These are phyloP conservation scores for Eolophus roseicapilla DNA, from an alignment of 2,113 vertebrate species.

Conservation along the genomic window DNA sequence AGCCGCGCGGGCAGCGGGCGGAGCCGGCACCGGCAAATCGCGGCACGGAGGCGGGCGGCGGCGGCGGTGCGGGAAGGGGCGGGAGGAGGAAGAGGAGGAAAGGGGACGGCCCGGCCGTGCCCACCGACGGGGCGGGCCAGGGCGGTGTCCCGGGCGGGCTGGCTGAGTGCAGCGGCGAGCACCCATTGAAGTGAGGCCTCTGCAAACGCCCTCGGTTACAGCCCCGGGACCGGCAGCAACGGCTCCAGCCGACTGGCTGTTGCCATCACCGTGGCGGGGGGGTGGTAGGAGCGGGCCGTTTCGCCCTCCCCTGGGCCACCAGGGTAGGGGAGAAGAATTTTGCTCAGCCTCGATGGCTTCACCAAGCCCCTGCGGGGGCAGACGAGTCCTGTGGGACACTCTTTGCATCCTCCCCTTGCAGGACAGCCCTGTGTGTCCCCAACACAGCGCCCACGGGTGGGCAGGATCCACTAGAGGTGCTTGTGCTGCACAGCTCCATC, in stretches of 20 bases:
- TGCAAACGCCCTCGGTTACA: neutral
- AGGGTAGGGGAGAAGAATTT: neutral
- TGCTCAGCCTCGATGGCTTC: neutral
- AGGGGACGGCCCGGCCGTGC: neutral
- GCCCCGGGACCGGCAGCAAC: neutral
- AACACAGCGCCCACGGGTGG: neutral
- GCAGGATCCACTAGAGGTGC: neutral
- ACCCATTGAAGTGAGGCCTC: too few species aligned
- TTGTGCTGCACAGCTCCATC: neutral
- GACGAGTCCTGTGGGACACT: neutral
- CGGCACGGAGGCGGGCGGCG: conserved; percentile 3
- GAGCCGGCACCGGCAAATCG: conserved; percentile 48
- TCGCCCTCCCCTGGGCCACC: too few species aligned
- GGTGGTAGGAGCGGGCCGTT: neutral
- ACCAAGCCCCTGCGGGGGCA: neutral
- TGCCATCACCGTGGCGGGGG: neutral
- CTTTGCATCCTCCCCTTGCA: neutral
- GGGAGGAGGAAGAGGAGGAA: neutral
- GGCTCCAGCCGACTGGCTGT: neutral
- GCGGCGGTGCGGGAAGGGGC: neutral
- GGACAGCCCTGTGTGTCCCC: rapidly evolving
- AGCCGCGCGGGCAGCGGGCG: conserved; percentile 41
- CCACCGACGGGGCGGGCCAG: neutral
- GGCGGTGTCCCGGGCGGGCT: neutral
- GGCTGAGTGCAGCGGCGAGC: neutral